Evolutionary conservation across 2,888 invertebrate genomes (phyloP).

Genomic region (Autographa gamma): DNA sequence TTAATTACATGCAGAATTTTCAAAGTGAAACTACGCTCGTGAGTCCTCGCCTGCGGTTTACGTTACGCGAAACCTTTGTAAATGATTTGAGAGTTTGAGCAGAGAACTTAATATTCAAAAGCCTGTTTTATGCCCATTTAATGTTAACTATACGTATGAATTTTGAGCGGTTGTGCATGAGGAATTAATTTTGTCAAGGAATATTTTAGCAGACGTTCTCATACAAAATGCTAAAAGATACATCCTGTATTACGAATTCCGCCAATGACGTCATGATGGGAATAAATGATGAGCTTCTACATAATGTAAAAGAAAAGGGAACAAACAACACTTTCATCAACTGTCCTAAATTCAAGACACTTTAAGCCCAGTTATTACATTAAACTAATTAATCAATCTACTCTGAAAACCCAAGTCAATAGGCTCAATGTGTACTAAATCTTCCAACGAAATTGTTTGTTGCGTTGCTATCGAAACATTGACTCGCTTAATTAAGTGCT

Average conservation of each 20-base stretch:
- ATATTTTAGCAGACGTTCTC: neutral
- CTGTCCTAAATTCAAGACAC: neutral
- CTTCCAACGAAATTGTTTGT: conserved; percentile 13
- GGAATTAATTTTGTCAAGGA: neutral
- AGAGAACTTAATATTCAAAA: conserved; percentile 14
- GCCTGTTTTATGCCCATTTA: neutral
- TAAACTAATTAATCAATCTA: neutral
- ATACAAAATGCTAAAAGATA: neutral
- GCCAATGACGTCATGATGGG: neutral
- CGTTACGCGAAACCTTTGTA: conserved; percentile 41
- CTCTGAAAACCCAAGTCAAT: conserved; percentile 3
- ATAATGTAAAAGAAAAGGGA: neutral
- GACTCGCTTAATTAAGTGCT: conserved; percentile 54
- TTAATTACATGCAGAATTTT: conserved; percentile 59
- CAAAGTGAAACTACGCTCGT: conserved; percentile 49
- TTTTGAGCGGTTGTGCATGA: neutral
- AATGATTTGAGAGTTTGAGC: conserved; percentile 39
- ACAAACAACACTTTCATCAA: neutral
- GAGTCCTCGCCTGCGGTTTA: conserved; percentile 52
- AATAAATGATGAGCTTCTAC: neutral
- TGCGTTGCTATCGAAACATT: conserved; percentile 32
- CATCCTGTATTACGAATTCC: too few species aligned
- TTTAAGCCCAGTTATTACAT: neutral
- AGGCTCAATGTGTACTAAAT: neutral
- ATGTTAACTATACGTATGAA: neutral